Evolutionary conservation across 2,113 vertebrate genomes (phyloP).

Genomic region (Charadrius vociferus): DNA sequence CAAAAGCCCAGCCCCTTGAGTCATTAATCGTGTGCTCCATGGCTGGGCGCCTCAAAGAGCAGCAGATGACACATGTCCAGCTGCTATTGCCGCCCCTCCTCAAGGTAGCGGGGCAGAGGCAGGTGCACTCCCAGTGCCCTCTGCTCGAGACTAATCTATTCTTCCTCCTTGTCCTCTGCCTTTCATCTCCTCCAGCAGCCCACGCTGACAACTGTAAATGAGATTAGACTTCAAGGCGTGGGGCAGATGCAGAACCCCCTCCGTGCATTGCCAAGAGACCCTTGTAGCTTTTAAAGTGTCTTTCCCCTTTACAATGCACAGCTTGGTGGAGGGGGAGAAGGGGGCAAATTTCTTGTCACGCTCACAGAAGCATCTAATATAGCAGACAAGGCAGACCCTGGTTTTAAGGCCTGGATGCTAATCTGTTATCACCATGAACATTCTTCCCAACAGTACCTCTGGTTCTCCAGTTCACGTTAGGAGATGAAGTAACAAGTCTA

Average conservation of each 20-base stretch:
- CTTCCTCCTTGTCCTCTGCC: conserved; percentile 55
- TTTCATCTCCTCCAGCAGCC: conserved; percentile 60
- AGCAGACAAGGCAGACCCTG: background rate
- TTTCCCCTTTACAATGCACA: background rate
- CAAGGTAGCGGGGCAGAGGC: conserved; percentile 53
- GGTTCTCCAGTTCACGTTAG: background rate
- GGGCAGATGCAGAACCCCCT: conserved; percentile 44
- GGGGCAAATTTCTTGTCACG: background rate
- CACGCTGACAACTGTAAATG: conserved; percentile 68
- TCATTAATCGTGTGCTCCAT: conserved; percentile 73
- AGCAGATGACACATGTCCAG: conserved; percentile 72
- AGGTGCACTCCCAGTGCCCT: conserved; percentile 75
- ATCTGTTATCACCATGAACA: background rate
- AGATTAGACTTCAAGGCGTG: conserved; percentile 62
- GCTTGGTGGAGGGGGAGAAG: background rate
- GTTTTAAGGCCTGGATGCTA: background rate
- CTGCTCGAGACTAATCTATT: conserved; percentile 53
- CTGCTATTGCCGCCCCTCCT: conserved; percentile 18
- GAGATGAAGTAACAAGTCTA: background rate
- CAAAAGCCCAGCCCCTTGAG: conserved; percentile 55
- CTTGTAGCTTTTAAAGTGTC: conserved; percentile 14
- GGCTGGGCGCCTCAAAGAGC: conserved; percentile 60
- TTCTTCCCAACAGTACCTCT: background rate
- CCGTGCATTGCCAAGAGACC: conserved; percentile 8
- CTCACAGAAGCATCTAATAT: background rate